Percentiles rank a stretch among this genome's conserved stretches.
Evolutionary conservation across 2,113 vertebrate genomes (phyloP).

Genomic region (Macaca nemestrina): DNA sequence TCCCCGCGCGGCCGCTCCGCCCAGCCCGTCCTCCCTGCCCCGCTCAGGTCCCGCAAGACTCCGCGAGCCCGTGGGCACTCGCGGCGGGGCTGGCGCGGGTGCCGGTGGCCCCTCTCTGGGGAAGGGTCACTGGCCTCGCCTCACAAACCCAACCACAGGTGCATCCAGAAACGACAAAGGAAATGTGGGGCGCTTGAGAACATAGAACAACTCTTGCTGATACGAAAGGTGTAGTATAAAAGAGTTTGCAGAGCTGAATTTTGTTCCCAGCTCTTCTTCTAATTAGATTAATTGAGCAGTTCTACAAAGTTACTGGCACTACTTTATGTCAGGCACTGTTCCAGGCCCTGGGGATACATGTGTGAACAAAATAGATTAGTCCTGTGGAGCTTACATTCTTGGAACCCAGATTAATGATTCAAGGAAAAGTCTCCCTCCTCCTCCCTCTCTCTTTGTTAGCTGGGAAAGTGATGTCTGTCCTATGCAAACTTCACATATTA

Average conservation of each 20-base stretch:
- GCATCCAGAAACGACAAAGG: not conserved
- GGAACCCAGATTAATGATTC: not conserved
- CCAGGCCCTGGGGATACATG: not conserved
- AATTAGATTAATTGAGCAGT: not conserved
- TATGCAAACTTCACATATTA: not conserved
- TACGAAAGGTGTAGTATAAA: not conserved
- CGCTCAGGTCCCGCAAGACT: not conserved
- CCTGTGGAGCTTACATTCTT: not conserved
- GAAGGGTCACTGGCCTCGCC: not conserved
- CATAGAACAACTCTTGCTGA: not conserved
- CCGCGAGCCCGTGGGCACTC: not conserved
- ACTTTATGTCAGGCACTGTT: not conserved
- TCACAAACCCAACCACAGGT: not conserved
- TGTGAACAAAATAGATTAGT: not conserved
- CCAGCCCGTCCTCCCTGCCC: not conserved
- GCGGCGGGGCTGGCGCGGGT: not conserved
- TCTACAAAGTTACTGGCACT: not conserved
- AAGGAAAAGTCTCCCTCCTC: not conserved
- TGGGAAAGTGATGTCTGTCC: not conserved
- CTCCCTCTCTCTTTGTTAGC: not conserved
- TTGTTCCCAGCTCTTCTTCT: not conserved
- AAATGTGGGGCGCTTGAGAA: not conserved
- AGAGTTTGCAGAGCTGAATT: not conserved
- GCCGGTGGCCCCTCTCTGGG: not conserved
- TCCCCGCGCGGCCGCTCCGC: not conserved